Percentiles rank a stretch among this genome's conserved stretches.
Conservation (phyloP, 2,888 invertebrate species). For the Caenorhabditis uteleia region DNA sequence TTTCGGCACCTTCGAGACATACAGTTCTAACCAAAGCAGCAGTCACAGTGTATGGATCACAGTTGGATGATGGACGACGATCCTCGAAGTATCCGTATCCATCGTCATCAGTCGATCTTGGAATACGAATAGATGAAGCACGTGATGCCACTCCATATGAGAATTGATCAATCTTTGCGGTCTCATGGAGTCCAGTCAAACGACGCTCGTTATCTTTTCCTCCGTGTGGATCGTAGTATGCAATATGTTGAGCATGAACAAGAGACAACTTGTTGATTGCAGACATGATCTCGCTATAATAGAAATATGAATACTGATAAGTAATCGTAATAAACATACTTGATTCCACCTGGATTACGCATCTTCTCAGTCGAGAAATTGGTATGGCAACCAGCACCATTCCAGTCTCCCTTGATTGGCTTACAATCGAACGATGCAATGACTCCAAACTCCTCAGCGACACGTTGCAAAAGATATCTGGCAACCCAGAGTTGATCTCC, state of each 20-base stretch:
- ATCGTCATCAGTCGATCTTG: slow-evolving; percentile 68
- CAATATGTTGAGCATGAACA: slow-evolving; percentile 89
- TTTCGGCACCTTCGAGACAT: slow-evolving; percentile 60
- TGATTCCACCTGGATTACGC: slow-evolving; percentile 82
- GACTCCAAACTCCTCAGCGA: slow-evolving; percentile 73
- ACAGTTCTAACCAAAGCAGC: slow-evolving; percentile 66
- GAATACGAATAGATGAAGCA: slow-evolving; percentile 67
- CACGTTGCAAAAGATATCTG: slow-evolving; percentile 71
- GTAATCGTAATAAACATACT: slow-evolving; percentile 31
- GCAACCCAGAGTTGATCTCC: slow-evolving; percentile 73
- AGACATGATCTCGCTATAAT: slow-evolving; percentile 83
- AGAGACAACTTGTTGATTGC: slow-evolving; percentile 93
- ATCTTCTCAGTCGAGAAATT: slow-evolving; percentile 89
- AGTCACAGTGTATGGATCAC: slow-evolving; percentile 69
- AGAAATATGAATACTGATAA: background rate
- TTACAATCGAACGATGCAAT: slow-evolving; percentile 72
- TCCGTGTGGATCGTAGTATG: slow-evolving; percentile 83
- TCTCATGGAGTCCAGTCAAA: slow-evolving; percentile 84
- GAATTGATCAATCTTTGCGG: slow-evolving; percentile 94
- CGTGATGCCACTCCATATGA: slow-evolving; percentile 74
- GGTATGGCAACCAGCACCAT: slow-evolving; percentile 92
- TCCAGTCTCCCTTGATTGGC: slow-evolving; percentile 79
- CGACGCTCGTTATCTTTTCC: slow-evolving; percentile 87
- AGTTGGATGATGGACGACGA: slow-evolving; percentile 69
- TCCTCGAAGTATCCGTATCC: slow-evolving; percentile 70